phyloP scores from a whole-genome alignment of 2,888 invertebrate genomes.

The Ormyrus labotus region DNA sequence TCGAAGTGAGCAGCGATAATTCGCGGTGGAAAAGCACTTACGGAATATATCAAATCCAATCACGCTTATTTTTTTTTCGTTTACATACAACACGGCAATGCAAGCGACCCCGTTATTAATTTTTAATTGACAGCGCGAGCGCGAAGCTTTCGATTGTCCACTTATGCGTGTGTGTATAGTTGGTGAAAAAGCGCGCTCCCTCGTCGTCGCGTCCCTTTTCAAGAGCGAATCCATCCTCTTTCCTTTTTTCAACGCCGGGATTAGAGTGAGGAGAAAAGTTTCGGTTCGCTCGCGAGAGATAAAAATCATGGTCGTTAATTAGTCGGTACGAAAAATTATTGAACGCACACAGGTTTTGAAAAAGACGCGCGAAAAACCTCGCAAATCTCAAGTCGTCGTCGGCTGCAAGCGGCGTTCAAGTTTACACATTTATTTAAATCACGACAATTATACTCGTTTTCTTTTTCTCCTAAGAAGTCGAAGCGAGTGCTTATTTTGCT shows the following conservation, averaged over 20 bases:
- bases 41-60: slow-evolving; percentile 45
- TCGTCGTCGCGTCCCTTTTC: background rate
- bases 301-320: background rate
- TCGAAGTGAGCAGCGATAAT: background rate
- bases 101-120: background rate
- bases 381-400: slow-evolving; percentile 27
- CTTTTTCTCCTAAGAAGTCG: background rate
- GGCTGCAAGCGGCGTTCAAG: slow-evolving; percentile 13
- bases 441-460: slow-evolving; percentile 2
- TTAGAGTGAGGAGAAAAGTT: too few species aligned
- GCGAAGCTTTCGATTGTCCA: slow-evolving; percentile 43
- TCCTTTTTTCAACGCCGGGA: background rate
- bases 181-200: slow-evolving; percentile 4
- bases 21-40: slow-evolving; percentile 35
- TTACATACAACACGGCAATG: slow-evolving; percentile 31
- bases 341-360: background rate
- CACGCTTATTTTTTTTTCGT: slow-evolving; percentile 10
- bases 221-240: background rate
- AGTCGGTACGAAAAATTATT: background rate
- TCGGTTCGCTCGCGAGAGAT: background rate
- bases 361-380: slow-evolving; percentile 15
- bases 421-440: background rate
- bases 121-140: slow-evolving; percentile 39
- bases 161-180: background rate
- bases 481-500: slow-evolving; percentile 17